Conservation (phyloP, 2,113 vertebrate genomes). For the Cinclus cinclus region DNA sequence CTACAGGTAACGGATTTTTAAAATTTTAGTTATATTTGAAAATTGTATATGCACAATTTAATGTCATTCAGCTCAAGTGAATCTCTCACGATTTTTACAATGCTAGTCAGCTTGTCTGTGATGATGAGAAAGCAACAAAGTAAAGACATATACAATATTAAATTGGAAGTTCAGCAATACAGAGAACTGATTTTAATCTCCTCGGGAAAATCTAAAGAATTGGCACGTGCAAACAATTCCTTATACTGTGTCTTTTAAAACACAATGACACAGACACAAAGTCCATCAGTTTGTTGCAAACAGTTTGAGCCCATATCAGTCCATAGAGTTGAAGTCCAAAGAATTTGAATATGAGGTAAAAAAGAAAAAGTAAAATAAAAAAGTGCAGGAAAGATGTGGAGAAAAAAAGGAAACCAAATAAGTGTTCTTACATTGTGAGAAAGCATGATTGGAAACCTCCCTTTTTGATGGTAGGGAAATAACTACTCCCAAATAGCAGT, state of each 20-base stretch:
- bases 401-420: background rate
- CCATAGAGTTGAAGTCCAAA: background rate
- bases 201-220: background rate
- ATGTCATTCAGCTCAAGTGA: background rate
- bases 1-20: background rate
- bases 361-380: background rate
- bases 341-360: background rate
- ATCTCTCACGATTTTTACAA: background rate
- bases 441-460: background rate
- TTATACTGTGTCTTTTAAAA: background rate
- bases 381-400: background rate
- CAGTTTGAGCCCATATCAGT: background rate
- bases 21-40: background rate
- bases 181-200: background rate
- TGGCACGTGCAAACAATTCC: background rate
- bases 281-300: background rate
- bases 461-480: background rate
- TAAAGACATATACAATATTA: background rate
- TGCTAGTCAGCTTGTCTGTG: background rate
- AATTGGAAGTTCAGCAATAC: background rate
- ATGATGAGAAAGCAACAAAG: background rate
- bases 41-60: background rate
- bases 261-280: background rate
- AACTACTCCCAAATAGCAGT: background rate
- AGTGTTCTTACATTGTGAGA: background rate